A percentile compares a stretch with the other conserved stretches of the same genome.
These are phyloP conservation scores for Mionectes olivaceus DNA, from an alignment of 2,797 vertebrate genomes.

Conservation along the genomic window DNA sequence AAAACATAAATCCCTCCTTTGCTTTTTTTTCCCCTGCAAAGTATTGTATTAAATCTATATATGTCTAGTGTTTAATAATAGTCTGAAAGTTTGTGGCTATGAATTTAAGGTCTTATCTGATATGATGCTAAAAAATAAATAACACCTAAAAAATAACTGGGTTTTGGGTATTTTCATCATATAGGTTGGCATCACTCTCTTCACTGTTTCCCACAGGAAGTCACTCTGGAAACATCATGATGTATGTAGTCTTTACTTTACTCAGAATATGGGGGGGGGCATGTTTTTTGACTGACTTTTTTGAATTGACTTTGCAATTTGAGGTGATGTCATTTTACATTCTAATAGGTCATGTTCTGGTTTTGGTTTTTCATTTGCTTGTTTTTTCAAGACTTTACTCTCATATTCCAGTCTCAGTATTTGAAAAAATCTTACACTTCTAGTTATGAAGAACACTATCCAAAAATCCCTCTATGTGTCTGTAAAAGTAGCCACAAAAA, in stretches of 20 bases:
- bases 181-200: conserved; percentile 96
- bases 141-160: not conserved
- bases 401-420: not conserved
- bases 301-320: not conserved
- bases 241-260: conserved; percentile 78
- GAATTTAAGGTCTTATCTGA: not conserved
- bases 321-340: not conserved
- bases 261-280: not conserved
- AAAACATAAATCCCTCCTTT: not conserved
- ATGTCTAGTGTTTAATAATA: not conserved
- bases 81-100: not conserved
- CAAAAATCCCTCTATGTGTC: not conserved
- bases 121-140: not conserved
- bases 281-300: not conserved
- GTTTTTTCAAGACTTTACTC: not conserved
- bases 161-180: not conserved
- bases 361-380: not conserved
- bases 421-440: not conserved
- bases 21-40: rapidly evolving
- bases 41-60: not conserved
- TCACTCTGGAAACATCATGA: conserved; percentile 98
- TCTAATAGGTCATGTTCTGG: not conserved
- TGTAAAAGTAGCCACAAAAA: not conserved
- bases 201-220: conserved; percentile 97
- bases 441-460: not conserved